These are phyloP conservation scores for Halcyon malimbica DNA, from an alignment of 2,113 vertebrate species.

Conservation along the genomic window DNA sequence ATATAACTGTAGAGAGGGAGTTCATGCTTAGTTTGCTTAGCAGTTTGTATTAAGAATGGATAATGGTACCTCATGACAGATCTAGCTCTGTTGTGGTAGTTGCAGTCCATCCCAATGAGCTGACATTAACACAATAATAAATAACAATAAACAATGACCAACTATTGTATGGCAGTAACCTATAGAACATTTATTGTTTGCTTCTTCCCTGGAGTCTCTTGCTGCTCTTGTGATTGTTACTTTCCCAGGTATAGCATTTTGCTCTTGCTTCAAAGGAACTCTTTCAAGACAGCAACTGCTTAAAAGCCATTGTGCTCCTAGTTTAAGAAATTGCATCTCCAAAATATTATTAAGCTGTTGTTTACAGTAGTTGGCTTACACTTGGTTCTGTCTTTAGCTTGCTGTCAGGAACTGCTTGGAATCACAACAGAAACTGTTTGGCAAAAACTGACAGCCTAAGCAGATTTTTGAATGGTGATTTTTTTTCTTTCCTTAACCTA, in stretches of 20 bases:
- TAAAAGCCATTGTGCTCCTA: background rate
- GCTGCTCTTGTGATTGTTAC: background rate
- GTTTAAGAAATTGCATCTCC: background rate
- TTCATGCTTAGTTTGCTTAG: conserved; percentile 40
- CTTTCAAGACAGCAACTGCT: background rate
- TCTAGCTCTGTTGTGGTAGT: background rate
- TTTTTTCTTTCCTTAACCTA: background rate
- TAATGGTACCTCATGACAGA: background rate
- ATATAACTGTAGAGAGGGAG: background rate
- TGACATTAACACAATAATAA: background rate
- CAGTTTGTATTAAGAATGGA: conserved; percentile 15
- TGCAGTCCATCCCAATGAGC: background rate
- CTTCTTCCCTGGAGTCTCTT: background rate
- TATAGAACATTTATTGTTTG: background rate
- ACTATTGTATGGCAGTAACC: background rate
- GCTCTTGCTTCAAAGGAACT: background rate
- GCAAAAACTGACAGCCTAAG: background rate
- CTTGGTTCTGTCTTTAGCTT: background rate
- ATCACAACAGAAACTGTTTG: background rate
- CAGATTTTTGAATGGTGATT: background rate
- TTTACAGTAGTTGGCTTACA: background rate
- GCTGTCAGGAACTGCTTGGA: background rate
- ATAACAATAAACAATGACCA: background rate
- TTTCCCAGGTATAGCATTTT: background rate
- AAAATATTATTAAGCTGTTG: background rate